Conservation (phyloP, 2,113 vertebrate species). For the Toxotes jaculatrix region DNA sequence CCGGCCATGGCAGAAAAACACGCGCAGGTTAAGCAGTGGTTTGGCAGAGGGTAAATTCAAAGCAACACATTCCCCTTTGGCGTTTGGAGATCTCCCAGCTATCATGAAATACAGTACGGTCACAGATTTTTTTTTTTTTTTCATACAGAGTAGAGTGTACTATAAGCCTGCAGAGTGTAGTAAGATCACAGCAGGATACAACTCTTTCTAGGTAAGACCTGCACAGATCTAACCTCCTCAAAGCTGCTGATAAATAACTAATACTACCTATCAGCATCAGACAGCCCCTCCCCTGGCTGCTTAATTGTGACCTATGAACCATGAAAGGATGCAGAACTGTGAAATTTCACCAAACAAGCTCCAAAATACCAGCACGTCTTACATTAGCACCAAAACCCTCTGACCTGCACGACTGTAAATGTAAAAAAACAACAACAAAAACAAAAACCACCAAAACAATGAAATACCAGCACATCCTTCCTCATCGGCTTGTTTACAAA, state of each 20-base stretch:
- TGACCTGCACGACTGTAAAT: neutral
- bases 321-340: constrained; percentile 6
- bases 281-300: neutral
- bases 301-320: constrained; percentile 41
- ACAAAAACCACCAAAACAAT: neutral
- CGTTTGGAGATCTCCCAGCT: neutral
- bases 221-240: neutral
- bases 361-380: neutral
- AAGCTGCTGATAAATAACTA: neutral
- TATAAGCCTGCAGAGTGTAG: constrained; percentile 10
- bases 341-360: neutral
- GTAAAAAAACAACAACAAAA: neutral
- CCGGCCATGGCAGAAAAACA: constrained; percentile 11
- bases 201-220: neutral
- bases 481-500: constrained; percentile 36
- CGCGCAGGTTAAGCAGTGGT: constrained; percentile 24
- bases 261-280: neutral
- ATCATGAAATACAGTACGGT: neutral
- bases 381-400: neutral
- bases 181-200: neutral
- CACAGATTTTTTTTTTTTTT: neutral
- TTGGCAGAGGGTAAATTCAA: neutral
- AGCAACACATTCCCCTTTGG: constrained; percentile 9
- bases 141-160: constrained; percentile 20
- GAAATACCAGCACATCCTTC: neutral